A percentile compares a stretch with the other conserved stretches of the same genome.
Conservation (phyloP, 2,888 invertebrate species). For the Hecatera dysodea region DNA sequence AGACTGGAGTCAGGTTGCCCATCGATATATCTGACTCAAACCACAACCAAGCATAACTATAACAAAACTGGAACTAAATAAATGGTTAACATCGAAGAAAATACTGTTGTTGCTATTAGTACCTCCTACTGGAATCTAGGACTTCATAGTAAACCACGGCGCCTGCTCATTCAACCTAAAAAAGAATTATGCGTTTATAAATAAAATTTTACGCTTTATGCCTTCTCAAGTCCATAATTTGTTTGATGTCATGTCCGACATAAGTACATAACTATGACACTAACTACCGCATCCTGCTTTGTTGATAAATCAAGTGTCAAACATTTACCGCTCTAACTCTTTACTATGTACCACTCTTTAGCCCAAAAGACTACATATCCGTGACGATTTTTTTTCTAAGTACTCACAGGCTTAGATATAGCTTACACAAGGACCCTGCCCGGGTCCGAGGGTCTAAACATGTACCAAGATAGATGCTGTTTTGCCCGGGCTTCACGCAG, state of each 20-base stretch:
- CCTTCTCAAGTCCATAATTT: conserved; percentile 22
- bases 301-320: conserved; percentile 46
- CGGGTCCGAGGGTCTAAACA: no score
- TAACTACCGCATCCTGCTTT: conserved; percentile 11
- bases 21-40: no score
- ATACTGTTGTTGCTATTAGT: background rate
- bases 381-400: conserved; percentile 34
- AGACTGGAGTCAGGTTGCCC: no score
- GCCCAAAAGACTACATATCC: conserved; percentile 29
- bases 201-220: conserved; percentile 8
- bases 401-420: no score
- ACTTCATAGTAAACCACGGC: conserved; percentile 6
- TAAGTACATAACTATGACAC: conserved; percentile 10
- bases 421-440: no score
- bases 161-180: conserved; percentile 30
- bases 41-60: no score
- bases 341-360: conserved; percentile 36
- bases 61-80: background rate
- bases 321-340: conserved; percentile 26
- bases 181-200: conserved; percentile 3
- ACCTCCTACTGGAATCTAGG: background rate
- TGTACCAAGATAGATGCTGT: no score
- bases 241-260: conserved; percentile 1
- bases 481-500: no score
- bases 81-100: background rate